Percentiles rank a stretch among this genome's conserved stretches.
Conservation (phyloP, 2,888 invertebrate genomes). For the Apeira syringaria region DNA sequence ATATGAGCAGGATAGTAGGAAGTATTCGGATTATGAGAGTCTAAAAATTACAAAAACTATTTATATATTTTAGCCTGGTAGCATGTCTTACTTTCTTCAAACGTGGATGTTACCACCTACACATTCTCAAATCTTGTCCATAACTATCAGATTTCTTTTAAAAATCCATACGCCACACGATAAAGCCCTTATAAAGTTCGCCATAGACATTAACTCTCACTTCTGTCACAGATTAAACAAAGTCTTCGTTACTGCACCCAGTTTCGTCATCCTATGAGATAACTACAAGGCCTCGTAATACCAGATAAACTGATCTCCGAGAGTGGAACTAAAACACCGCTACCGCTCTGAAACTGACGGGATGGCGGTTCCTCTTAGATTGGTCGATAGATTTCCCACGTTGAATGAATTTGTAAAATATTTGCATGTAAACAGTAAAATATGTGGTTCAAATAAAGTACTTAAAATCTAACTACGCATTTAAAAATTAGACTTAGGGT, state of each 20-base stretch:
- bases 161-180: background rate
- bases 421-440: slow-evolving; percentile 17
- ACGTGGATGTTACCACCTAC: too few species aligned
- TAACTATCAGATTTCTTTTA: too few species aligned
- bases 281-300: slow-evolving; percentile 48
- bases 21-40: too few species aligned
- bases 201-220: slow-evolving; percentile 46
- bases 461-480: too few species aligned
- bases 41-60: too few species aligned
- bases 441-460: slow-evolving; percentile 7
- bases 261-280: slow-evolving; percentile 62
- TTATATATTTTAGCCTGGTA: too few species aligned
- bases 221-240: slow-evolving; percentile 20
- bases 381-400: slow-evolving; percentile 21
- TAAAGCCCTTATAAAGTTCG: slow-evolving; percentile 21
- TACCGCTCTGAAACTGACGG: background rate
- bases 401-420: slow-evolving; percentile 28
- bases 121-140: too few species aligned
- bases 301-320: slow-evolving; percentile 32
- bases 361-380: slow-evolving; percentile 21
- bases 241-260: slow-evolving; percentile 16
- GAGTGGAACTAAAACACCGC: slow-evolving; percentile 6
- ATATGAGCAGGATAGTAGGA: too few species aligned
- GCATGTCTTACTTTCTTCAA: too few species aligned
- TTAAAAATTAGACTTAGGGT: too few species aligned